Evolutionary conservation across 1,140 invertebrate genomes (phyloP).

Genomic region (Globodera ellingtonae): DNA sequence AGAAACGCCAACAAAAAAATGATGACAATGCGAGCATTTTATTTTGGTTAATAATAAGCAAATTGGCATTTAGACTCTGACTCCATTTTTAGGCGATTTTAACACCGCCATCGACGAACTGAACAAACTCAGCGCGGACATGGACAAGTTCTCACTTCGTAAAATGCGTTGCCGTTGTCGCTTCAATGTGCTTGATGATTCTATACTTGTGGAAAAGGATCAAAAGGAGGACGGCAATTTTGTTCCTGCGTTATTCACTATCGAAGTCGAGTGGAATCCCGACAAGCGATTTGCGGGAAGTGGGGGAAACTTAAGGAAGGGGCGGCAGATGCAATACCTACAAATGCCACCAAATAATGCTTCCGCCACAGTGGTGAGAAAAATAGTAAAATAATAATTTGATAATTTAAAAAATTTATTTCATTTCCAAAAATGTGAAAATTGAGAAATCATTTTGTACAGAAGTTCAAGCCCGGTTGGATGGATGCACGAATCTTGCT

Average conservation of each 20-base stretch:
- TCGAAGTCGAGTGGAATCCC: conserved; percentile 30
- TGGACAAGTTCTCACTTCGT: conserved; percentile 16
- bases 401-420: not conserved
- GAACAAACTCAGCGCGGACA: conserved; percentile 11
- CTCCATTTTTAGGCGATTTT: conserved; percentile 20
- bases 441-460: conserved; percentile 1
- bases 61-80: conserved; percentile 13
- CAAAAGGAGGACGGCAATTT: conserved; percentile 10
- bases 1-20: conserved; percentile 10
- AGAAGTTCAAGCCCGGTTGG: conserved; percentile 41
- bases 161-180: conserved; percentile 32
- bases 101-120: conserved; percentile 16
- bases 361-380: conserved; percentile 5
- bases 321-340: conserved; percentile 5
- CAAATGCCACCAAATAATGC: conserved; percentile 29
- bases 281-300: conserved; percentile 10
- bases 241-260: conserved; percentile 30
- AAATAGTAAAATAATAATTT: not conserved
- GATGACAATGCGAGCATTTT: conserved; percentile 20
- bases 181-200: conserved; percentile 32
- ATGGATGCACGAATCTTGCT: conserved; percentile 29
- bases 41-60: conserved; percentile 26
- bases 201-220: conserved; percentile 5
- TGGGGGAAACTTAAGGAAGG: conserved; percentile 8
- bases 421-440: not conserved